Conservation (phyloP, 2,888 invertebrate species). For the Eledona agricola region DNA sequence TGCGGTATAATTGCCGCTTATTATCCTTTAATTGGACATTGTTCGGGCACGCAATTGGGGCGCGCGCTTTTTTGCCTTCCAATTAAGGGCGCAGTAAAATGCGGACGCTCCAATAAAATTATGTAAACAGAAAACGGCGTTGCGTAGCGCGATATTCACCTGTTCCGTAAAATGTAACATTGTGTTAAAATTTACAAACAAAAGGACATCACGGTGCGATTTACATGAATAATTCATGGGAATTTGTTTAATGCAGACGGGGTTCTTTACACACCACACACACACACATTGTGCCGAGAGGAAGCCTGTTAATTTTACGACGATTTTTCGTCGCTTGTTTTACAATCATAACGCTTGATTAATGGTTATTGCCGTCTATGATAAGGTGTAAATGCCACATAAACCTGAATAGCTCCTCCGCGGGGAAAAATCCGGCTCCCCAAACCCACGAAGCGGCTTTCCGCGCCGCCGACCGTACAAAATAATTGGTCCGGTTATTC, state of each 20-base stretch:
- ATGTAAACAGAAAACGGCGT: slow-evolving; percentile 24
- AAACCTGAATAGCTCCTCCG: slow-evolving; percentile 18
- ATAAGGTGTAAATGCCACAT: slow-evolving; percentile 31
- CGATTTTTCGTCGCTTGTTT: slow-evolving; percentile 22
- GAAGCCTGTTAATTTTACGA: slow-evolving; percentile 25
- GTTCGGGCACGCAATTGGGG: slow-evolving; percentile 10
- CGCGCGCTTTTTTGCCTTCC: slow-evolving; percentile 7
- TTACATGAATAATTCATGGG: slow-evolving; percentile 37
- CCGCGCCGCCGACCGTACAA: too few relatives aligned
- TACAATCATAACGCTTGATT: slow-evolving; percentile 29
- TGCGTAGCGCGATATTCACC: slow-evolving; percentile 12
- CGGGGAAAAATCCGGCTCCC: slow-evolving; percentile 11
- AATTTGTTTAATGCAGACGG: slow-evolving; percentile 21
- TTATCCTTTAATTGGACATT: slow-evolving; percentile 20
- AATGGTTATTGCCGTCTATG: slow-evolving; percentile 26
- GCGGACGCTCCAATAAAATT: slow-evolving; percentile 10
- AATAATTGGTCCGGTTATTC: slow-evolving; percentile 14
- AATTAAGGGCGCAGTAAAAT: too few relatives aligned
- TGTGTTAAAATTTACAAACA: slow-evolving; percentile 40
- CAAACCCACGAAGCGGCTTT: too few relatives aligned
- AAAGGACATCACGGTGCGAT: slow-evolving; percentile 35
- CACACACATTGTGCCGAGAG: slow-evolving; percentile 25
- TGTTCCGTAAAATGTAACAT: slow-evolving; percentile 39
- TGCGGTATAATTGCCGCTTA: too few relatives aligned
- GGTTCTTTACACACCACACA: slow-evolving; percentile 20